Evolutionary conservation across 2,888 invertebrate genomes (phyloP).

Genomic region (Panorpa germanica): DNA sequence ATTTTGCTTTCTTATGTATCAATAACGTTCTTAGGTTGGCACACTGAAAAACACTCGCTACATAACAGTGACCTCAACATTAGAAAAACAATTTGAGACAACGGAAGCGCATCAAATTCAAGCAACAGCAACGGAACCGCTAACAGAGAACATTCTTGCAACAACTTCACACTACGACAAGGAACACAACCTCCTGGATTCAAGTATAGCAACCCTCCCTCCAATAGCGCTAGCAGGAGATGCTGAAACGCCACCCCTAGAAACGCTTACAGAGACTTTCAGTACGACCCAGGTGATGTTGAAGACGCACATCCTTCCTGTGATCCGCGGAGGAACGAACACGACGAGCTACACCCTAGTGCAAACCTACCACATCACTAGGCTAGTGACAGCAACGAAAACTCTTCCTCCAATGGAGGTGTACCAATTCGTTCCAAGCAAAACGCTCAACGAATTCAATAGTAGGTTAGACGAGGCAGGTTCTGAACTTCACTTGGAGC

Average conservation of each 20-base stretch:
- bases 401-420: conserved; percentile 75
- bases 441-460: conserved; percentile 75
- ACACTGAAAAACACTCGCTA: conserved; percentile 73
- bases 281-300: conserved; percentile 77
- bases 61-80: conserved; percentile 72
- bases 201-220: conserved; percentile 67
- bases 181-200: conserved; percentile 45
- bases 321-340: conserved; percentile 51
- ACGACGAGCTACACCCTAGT: conserved; percentile 65
- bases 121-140: conserved; percentile 49
- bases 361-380: conserved; percentile 74
- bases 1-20: conserved; percentile 2
- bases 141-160: conserved; percentile 75
- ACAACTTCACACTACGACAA: conserved; percentile 57
- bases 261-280: conserved; percentile 79
- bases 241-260: conserved; percentile 68
- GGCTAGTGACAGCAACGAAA: conserved; percentile 77
- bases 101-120: conserved; percentile 31
- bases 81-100: conserved; percentile 56
- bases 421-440: conserved; percentile 72
- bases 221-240: conserved; percentile 57
- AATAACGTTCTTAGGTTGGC: conserved; percentile 43
- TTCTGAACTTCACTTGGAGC: conserved; percentile 66
- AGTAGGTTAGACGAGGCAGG: conserved; percentile 77
- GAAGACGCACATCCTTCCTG: conserved; percentile 76